Evolutionary conservation across 2,888 invertebrate species (phyloP).

Genomic region (Neria commutata): DNA sequence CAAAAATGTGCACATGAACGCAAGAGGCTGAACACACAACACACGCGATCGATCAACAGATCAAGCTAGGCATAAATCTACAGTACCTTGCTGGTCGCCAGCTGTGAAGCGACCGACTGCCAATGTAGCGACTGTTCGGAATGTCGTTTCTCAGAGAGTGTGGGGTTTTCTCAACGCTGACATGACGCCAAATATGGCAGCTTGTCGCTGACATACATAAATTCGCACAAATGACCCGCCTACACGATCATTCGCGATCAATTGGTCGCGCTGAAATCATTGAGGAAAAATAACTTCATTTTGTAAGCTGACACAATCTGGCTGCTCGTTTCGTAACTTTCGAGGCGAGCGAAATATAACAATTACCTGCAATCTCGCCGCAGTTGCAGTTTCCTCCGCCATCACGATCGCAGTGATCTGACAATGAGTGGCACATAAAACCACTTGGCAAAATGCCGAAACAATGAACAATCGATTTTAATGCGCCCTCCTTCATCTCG

Average conservation of each 20-base stretch:
- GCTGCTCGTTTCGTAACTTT: no score
- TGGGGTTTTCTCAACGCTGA: background rate
- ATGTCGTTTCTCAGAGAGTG: no score
- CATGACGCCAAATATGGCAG: background rate
- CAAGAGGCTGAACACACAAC: no score
- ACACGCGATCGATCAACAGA: no score
- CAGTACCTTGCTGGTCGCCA: no score
- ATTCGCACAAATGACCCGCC: slow-evolving; percentile 9
- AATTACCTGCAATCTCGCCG: background rate
- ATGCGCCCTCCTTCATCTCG: background rate
- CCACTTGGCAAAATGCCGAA: slow-evolving; percentile 1
- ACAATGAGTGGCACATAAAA: background rate
- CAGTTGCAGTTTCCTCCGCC: background rate
- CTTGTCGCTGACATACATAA: slow-evolving; percentile 5
- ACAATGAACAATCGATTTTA: slow-evolving; percentile 1
- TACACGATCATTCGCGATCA: background rate
- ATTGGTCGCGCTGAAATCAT: background rate
- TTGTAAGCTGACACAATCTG: background rate
- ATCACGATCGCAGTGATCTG: background rate
- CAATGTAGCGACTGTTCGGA: no score
- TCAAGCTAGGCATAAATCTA: no score
- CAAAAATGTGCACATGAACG: no score
- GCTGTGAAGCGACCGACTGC: no score
- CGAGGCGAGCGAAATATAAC: background rate
- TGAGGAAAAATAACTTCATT: background rate